Conservation (phyloP, 2,113 vertebrate species). For the Etia nguti region DNA sequence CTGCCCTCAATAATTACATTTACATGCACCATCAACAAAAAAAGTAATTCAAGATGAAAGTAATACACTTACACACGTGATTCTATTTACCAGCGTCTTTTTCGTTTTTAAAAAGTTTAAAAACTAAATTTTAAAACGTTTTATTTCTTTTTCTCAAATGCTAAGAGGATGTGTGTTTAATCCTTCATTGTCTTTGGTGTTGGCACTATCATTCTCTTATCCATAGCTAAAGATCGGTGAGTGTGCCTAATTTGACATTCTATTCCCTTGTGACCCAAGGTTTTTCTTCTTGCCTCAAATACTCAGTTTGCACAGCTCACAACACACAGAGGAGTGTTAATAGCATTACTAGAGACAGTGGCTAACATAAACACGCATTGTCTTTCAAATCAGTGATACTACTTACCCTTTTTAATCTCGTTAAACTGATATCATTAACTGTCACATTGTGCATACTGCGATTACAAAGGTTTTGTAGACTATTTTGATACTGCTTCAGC, state of each 20-base stretch:
- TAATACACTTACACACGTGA: accelerated
- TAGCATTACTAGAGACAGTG: neutral
- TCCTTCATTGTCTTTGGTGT: neutral
- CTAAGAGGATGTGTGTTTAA: neutral
- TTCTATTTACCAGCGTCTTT: neutral
- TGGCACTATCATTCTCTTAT: neutral
- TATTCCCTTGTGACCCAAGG: neutral
- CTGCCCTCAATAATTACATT: neutral
- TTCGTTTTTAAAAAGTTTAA: neutral
- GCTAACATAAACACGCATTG: neutral
- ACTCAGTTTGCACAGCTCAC: neutral
- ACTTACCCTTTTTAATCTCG: neutral
- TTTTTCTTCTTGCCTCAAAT: neutral
- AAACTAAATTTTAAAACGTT: neutral
- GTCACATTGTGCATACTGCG: neutral
- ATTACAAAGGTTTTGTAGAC: neutral
- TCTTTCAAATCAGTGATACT: neutral
- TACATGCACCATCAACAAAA: accelerated
- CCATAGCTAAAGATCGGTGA: neutral
- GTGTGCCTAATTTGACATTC: neutral
- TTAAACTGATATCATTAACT: neutral
- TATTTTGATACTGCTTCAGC: neutral
- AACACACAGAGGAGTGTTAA: neutral
- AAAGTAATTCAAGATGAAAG: neutral
- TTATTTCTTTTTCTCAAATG: neutral